Evolutionary conservation across 2,797 vertebrate species (phyloP).

Genomic region (Heteromormyrus szaboi): DNA sequence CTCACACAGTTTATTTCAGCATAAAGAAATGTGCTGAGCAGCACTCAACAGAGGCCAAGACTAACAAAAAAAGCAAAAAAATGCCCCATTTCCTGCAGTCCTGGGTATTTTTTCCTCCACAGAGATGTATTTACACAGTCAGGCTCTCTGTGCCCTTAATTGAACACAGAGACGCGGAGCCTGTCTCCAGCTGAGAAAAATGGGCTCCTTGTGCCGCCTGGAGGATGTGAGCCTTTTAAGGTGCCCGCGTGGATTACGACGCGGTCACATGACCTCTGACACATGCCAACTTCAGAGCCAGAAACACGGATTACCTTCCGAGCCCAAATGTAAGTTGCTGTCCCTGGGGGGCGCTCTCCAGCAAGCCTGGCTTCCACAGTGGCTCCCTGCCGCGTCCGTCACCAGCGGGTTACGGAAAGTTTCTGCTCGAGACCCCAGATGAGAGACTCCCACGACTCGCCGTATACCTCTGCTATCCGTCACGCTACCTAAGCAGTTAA

Average conservation of each 20-base stretch:
- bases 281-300: not conserved
- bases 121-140: constrained; percentile 29
- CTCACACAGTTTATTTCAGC: constrained; percentile 70
- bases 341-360: not conserved
- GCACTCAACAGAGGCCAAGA: constrained; percentile 65
- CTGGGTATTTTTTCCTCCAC: constrained; percentile 61
- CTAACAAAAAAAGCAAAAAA: constrained; percentile 66
- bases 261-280: not conserved
- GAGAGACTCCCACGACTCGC: not conserved
- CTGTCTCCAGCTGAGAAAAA: not conserved
- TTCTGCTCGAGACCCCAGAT: not conserved
- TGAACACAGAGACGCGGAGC: not conserved
- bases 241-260: not conserved
- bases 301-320: not conserved
- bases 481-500: not conserved
- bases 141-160: not conserved
- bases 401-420: not conserved
- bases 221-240: not conserved
- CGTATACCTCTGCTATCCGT: not conserved
- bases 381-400: not conserved
- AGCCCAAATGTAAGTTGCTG: not conserved
- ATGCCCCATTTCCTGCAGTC: constrained; percentile 56
- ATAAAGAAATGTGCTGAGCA: constrained; percentile 79
- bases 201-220: not conserved
- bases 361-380: not conserved